Percentiles rank a stretch among this genome's conserved stretches.
phyloP scores from a whole-genome alignment of 2,797 vertebrate genomes.

The Dallia pectoralis region DNA sequence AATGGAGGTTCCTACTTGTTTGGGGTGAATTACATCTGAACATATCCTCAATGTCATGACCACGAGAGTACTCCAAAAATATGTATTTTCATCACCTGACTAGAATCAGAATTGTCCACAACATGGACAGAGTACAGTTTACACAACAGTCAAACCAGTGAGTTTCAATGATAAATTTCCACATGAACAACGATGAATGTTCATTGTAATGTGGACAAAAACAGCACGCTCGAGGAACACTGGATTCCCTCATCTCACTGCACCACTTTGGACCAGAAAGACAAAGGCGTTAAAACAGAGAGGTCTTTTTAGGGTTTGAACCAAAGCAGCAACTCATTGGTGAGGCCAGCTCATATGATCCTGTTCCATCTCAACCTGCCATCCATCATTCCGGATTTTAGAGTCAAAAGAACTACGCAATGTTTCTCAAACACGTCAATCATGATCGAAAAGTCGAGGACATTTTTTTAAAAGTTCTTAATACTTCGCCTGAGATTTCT shows the following conservation, averaged over 20 bases:
- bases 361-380: constrained; percentile 55
- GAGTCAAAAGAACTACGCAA: constrained; percentile 50
- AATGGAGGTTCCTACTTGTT: background rate
- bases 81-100: background rate
- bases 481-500: constrained; percentile 8
- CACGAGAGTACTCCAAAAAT: background rate
- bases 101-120: background rate
- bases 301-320: constrained; percentile 45
- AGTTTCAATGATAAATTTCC: constrained; percentile 52
- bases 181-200: constrained; percentile 65
- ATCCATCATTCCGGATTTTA: constrained; percentile 64
- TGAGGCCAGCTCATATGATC: constrained; percentile 53
- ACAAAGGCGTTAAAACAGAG: constrained; percentile 63
- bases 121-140: background rate
- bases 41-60: too few species aligned
- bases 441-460: constrained; percentile 33
- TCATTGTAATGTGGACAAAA: constrained; percentile 72
- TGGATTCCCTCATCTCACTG: constrained; percentile 66
- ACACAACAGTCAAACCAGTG: background rate
- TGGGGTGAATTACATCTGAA: background rate
- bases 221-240: constrained; percentile 52
- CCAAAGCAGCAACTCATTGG: constrained; percentile 51
- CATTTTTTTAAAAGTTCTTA: constrained; percentile 25
- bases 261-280: constrained; percentile 54
- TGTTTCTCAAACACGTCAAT: constrained; percentile 53